phyloP scores from a whole-genome alignment of 2,888 invertebrate species.

The Mesorhabditis sp. region DNA sequence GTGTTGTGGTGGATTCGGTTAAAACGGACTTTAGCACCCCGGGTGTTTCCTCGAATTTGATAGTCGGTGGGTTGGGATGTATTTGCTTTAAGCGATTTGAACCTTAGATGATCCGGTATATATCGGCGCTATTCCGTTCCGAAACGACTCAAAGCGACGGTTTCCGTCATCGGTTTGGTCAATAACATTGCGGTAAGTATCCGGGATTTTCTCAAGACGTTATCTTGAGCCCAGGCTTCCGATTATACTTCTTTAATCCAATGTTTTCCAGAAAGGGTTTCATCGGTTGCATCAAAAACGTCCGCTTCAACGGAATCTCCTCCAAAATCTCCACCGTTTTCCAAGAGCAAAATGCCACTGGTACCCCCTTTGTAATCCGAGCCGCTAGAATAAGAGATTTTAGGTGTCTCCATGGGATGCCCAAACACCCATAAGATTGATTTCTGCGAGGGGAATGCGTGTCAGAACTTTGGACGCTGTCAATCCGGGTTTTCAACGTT shows the following conservation, averaged over 20 bases:
- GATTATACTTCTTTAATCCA: conserved; percentile 8
- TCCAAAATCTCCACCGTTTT: conserved; percentile 49
- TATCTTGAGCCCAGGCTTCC: not conserved
- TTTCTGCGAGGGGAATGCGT: conserved; percentile 43
- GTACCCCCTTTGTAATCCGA: conserved; percentile 10
- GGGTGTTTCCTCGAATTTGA: conserved; percentile 54
- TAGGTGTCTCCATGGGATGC: conserved; percentile 44
- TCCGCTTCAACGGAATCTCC: conserved; percentile 54
- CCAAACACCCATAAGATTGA: conserved; percentile 22
- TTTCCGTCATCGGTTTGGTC: conserved; percentile 37
- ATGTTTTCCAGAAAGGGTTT: conserved; percentile 35
- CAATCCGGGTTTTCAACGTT: conserved; percentile 24
- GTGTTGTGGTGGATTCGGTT: conserved; percentile 48
- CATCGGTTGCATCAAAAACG: conserved; percentile 53
- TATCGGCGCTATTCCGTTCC: conserved; percentile 21
- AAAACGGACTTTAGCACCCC: conserved; percentile 56
- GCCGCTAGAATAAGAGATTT: not conserved
- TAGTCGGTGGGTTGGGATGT: conserved; percentile 34
- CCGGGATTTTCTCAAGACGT: conserved; percentile 9
- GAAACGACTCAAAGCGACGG: not conserved
- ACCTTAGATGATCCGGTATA: conserved; percentile 23
- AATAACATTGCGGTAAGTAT: conserved; percentile 37
- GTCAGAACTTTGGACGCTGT: conserved; percentile 49
- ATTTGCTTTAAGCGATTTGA: not conserved
- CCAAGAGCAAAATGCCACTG: conserved; percentile 33